Conservation (phyloP, 2,113 vertebrate species). For the Etheostoma spectabile region DNA sequence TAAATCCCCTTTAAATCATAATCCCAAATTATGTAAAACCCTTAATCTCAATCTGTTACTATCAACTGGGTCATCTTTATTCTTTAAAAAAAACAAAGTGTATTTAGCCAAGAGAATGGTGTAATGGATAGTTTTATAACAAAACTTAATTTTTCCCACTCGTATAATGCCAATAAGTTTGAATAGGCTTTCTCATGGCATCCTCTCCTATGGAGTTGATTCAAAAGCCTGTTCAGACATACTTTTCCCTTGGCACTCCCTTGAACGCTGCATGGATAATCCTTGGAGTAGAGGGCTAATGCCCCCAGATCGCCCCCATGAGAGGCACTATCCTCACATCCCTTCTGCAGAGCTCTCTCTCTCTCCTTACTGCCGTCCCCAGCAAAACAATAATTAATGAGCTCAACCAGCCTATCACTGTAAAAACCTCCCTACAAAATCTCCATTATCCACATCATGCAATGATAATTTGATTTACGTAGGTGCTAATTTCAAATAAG, state of each 20-base stretch:
- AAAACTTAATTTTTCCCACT: constrained; percentile 19
- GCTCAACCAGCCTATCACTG: constrained; percentile 69
- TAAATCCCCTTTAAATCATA: constrained; percentile 57
- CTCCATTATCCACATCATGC: constrained; percentile 69
- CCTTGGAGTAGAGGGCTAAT: constrained; percentile 73
- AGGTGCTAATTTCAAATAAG: constrained; percentile 83
- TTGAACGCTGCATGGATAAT: constrained; percentile 65
- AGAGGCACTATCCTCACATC: constrained; percentile 62
- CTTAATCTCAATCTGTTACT: constrained; percentile 72
- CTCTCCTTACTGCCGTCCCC: constrained; percentile 54
- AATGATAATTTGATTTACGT: constrained; percentile 77
- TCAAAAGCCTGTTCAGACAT: constrained; percentile 58
- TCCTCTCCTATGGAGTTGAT: constrained; percentile 41
- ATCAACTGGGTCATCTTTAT: constrained; percentile 67
- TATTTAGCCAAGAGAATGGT: constrained; percentile 44
- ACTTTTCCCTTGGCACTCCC: constrained; percentile 56
- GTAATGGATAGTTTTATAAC: not conserved
- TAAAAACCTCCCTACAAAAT: constrained; percentile 58
- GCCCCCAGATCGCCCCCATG: constrained; percentile 59
- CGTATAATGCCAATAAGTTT: constrained; percentile 3
- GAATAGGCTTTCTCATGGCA: constrained; percentile 34
- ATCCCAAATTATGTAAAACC: constrained; percentile 74
- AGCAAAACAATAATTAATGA: constrained; percentile 81
- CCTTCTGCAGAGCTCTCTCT: constrained; percentile 40
- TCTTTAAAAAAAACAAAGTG: constrained; percentile 28